Base-by-base conservation (phyloP, 2,888 invertebrate genomes). In the Noctuana brunneofusca region DNA sequence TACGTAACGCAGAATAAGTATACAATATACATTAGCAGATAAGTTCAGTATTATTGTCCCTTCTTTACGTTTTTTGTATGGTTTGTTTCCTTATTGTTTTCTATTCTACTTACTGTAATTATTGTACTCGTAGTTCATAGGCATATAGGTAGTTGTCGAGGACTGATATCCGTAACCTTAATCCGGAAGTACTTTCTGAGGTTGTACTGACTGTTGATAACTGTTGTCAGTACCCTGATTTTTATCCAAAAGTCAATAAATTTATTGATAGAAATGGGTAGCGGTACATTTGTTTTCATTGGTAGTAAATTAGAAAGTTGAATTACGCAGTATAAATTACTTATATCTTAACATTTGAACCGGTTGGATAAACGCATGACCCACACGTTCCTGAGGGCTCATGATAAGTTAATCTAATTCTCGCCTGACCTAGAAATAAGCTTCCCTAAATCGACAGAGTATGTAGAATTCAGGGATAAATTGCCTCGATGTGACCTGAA, bases 391-490 rank as follows among this genome's bases (percentile, higher is more conserved):
- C 41, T n/a, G 41, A 27, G 41, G 20, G 12, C 50, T 41, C 50
- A 43, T 59, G 52, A 43, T 53, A 59, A 59, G 43, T 59, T 59
- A 59, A 59, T 59, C 43, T 59, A 52, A 59, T 41, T 14, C 43
- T 20, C 41, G 41, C 30, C 50, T 52, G 58, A 32, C 52, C 52
- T 52, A 59, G 38, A 52, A 59, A 52, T 52, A 58, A 30, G 41
- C 38, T 46, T 12, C 46, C 46, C 46, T 46, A 20, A 46, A 46
- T 46, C 46, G 46, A 46, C 46, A 46, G 20, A 20, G 20, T 18
- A 18, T 20, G 46, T 46, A 20, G 20, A 46, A 46, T 46, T 46
- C 20, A 18, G 46, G 16, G 20, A 46, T 49, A 50, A 50, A 50
- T 14, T 50, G 20, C 30, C 50, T 50, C 50, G 6, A 30, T 30